Evolutionary conservation across 2,797 vertebrate species (phyloP).

Genomic region (Coregonus sp.): DNA sequence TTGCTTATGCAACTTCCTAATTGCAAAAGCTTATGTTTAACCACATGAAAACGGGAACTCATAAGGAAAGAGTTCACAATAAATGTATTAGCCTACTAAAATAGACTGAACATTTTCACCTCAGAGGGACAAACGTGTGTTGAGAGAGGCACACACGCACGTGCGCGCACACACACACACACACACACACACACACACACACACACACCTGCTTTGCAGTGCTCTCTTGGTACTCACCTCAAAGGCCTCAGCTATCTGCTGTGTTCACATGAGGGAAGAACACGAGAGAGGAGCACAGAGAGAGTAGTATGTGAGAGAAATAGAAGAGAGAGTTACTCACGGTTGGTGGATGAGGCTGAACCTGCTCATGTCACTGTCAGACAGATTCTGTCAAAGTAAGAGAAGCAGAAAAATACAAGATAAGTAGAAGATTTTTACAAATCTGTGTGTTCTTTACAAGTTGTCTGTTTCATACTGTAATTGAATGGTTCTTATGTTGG

Average conservation of each 20-base stretch:
- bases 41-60: background rate
- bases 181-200: constrained; percentile 2
- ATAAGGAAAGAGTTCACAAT: constrained; percentile 28
- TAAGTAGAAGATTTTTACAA: background rate
- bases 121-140: background rate
- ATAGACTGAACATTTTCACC: background rate
- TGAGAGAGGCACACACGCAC: background rate
- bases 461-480: background rate
- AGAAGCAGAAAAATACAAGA: constrained; percentile 12
- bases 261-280: too few relatives aligned
- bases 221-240: too few relatives aligned
- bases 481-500: background rate
- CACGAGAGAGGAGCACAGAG: background rate
- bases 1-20: constrained; percentile 22
- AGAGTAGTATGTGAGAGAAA: background rate
- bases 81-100: background rate
- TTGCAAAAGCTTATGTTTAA: constrained; percentile 26
- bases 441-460: too few relatives aligned
- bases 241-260: too few relatives aligned
- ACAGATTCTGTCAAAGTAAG: constrained; percentile 72
- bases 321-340: constrained; percentile 72
- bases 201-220: too few relatives aligned
- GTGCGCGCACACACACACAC: constrained; percentile 7
- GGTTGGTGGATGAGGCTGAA: constrained; percentile 80
- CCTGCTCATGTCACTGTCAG: constrained; percentile 75